phyloP scores from a whole-genome alignment of 2,888 invertebrate genomes.

The Troides aeacus region DNA sequence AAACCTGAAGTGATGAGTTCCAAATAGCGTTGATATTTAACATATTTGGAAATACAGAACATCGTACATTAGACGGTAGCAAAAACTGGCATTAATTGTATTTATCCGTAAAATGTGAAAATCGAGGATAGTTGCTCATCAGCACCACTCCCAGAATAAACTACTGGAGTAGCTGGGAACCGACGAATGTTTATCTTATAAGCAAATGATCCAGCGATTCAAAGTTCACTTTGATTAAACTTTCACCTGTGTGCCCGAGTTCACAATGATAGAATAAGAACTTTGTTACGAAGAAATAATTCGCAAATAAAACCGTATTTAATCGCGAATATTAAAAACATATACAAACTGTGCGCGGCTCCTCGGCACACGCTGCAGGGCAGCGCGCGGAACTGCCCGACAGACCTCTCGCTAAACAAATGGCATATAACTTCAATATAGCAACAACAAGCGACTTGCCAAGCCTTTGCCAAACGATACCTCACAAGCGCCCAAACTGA shows the following conservation, averaged over 20 bases:
- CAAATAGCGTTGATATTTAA: not conserved
- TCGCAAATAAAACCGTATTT: slow-evolving; percentile 19
- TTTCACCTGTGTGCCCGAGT: not conserved
- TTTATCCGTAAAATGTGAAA: not conserved
- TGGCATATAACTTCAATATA: slow-evolving; percentile 3
- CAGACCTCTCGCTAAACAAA: not conserved
- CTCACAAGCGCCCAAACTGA: not conserved
- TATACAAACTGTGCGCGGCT: not conserved
- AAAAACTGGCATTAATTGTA: slow-evolving; percentile 1
- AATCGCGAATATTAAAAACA: slow-evolving; percentile 20
- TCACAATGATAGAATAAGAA: not conserved
- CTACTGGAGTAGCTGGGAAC: not conserved
- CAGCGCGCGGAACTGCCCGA: not conserved
- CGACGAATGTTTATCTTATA: not conserved
- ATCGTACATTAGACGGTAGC: not conserved
- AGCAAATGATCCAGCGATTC: not conserved
- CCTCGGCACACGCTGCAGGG: no score
- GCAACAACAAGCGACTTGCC: slow-evolving; percentile 21
- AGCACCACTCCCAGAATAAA: slow-evolving; percentile 5
- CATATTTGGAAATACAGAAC: not conserved
- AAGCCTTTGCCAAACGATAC: not conserved
- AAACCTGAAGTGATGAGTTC: not conserved
- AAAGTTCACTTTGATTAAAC: not conserved
- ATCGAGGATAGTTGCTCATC: not conserved
- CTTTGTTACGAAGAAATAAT: slow-evolving; percentile 9